phyloP scores from a whole-genome alignment of 2,797 vertebrate species.

The Halcyon badia region DNA sequence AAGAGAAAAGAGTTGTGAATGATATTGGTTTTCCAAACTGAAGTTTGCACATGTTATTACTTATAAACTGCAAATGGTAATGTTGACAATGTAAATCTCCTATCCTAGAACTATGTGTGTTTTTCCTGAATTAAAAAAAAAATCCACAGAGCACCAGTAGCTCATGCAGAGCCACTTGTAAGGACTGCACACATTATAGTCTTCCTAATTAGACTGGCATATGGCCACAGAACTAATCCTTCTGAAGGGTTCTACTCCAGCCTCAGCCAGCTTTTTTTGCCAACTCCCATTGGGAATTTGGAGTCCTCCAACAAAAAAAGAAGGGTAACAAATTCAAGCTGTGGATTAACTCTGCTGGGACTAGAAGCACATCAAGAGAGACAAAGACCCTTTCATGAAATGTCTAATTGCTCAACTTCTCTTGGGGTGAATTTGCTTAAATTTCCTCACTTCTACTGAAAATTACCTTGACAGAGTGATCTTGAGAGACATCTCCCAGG shows the following conservation, averaged over 20 bases:
- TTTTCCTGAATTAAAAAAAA: neutral
- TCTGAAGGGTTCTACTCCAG: neutral
- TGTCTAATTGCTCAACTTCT: neutral
- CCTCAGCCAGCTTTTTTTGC: neutral
- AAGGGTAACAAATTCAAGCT: neutral
- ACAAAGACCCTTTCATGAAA: neutral
- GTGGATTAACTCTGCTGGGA: slow-evolving; percentile 1
- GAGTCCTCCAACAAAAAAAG: neutral
- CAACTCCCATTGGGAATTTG: neutral
- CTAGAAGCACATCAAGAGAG: neutral
- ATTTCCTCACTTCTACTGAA: neutral
- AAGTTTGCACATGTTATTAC: neutral
- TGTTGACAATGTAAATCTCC: neutral
- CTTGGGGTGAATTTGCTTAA: neutral
- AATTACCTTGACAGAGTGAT: neutral
- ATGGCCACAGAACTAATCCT: neutral
- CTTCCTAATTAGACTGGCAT: slow-evolving; percentile 9
- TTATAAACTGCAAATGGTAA: neutral
- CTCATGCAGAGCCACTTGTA: neutral
- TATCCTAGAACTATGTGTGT: accelerated
- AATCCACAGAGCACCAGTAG: neutral
- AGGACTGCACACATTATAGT: neutral
- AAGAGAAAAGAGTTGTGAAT: neutral
- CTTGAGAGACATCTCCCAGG: neutral
- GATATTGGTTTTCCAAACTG: neutral